Conservation (phyloP, 2,113 vertebrate species). For the Hemiscyllium ocellatum region DNA sequence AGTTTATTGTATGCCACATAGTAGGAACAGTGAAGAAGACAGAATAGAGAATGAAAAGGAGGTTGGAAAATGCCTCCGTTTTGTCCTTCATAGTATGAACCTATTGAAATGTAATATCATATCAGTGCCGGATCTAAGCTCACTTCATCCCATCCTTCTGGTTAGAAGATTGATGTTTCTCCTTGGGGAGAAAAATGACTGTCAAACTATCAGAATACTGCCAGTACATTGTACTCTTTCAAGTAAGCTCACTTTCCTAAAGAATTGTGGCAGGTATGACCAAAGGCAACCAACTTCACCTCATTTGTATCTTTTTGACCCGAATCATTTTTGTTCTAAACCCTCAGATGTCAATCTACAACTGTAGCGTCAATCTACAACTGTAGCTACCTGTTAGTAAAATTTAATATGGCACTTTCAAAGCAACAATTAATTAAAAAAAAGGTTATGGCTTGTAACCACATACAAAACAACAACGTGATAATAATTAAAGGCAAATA, state of each 20-base stretch:
- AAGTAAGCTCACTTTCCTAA: neutral
- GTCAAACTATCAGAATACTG: neutral
- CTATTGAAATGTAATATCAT: neutral
- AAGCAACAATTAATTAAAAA: constrained; percentile 33
- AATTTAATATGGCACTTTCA: constrained; percentile 2
- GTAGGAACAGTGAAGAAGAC: neutral
- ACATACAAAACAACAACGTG: neutral
- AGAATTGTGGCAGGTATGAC: neutral
- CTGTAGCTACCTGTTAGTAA: neutral
- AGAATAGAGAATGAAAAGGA: neutral
- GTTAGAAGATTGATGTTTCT: neutral
- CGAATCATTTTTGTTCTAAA: neutral
- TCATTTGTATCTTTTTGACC: constrained; percentile 17
- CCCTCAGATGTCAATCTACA: constrained; percentile 14
- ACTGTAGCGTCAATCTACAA: neutral
- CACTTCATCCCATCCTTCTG: neutral
- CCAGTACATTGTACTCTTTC: neutral
- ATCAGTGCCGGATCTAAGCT: neutral
- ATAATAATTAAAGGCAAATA: constrained; percentile 30
- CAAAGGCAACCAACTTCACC: neutral
- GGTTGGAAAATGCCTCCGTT: neutral
- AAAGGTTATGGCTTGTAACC: neutral
- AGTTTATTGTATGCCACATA: neutral
- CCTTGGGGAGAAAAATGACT: neutral
- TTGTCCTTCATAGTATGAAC: neutral